Base-by-base conservation (phyloP, 2,888 invertebrate species). In the Troides oblongomaculatus region DNA sequence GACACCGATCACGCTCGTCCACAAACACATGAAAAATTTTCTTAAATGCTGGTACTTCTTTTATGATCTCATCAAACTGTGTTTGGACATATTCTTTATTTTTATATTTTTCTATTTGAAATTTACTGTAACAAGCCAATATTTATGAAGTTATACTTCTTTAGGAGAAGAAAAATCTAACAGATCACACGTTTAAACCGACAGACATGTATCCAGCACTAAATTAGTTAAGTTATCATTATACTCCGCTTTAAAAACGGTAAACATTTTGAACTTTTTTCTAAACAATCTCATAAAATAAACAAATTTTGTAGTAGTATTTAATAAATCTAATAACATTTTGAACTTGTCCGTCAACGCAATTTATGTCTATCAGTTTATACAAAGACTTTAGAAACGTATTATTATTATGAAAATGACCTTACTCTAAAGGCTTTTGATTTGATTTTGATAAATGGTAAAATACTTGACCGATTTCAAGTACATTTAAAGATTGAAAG, bases 1-100 rank as follows among this genome's bases (percentile, higher is more conserved):
- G 85, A 77, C 92, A 92, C 72, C 84, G 88, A 74, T 92, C 92
- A 43, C 92, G 86, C 77, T 92, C 92, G 72, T 92, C 91, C 23
- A 92, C 92, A 73, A 92, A 91, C 68, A 92, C 92, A 73, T 90
- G 90, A 74, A 92, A 92, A 77, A 92, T 91, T 76, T 92, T 92
- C 76, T 86, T 90, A 74, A 92, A 92, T 6, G 92, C 92, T 1
- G 92, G 92, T 56, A 90, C 92, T 71, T 90, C 90, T 71, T 80
- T 83, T 1, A 83, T 90, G 57, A 92, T 92, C 74, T 91, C 91
- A 66, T 90, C 88, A 74, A 92, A 92, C 71, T 92, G 92, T 21
- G 89, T 84, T 74, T 92, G 90, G 6, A 92, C 89, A 68, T 86
- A 92, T 62, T 91, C 88, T 75, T 85, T 86, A 71, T 89, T 85